A percentile compares a stretch with the other conserved stretches of the same genome.
Evolutionary conservation across 2,888 invertebrate species (phyloP).

Genomic region (Tachina fera): DNA sequence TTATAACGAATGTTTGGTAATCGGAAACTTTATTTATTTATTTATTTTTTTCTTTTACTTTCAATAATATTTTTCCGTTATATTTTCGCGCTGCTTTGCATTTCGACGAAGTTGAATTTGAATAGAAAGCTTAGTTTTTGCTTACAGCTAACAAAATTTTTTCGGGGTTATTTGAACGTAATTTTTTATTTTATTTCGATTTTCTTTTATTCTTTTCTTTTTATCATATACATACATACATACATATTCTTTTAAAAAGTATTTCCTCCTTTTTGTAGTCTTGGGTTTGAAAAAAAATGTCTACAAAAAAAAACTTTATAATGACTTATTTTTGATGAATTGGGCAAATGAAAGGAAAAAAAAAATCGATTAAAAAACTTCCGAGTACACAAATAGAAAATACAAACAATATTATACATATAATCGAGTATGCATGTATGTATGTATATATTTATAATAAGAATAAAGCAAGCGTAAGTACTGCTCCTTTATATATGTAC

Average conservation of each 20-base stretch:
- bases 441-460: constrained; percentile 4
- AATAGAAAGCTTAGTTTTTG: constrained; percentile 82
- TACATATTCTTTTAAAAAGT: constrained; percentile 58
- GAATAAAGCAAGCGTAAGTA: neutral
- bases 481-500: constrained; percentile 45
- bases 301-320: constrained; percentile 77
- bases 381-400: constrained; percentile 68
- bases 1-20: constrained; percentile 74
- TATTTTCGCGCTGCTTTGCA: constrained; percentile 66
- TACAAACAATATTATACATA: constrained; percentile 64
- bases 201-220: constrained; percentile 55
- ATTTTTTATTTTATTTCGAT: constrained; percentile 24
- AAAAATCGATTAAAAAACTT: constrained; percentile 73
- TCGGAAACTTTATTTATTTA: constrained; percentile 66
- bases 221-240: constrained; percentile 59
- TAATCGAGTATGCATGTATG: constrained; percentile 20
- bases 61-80: constrained; percentile 23
- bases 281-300: constrained; percentile 45
- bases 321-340: constrained; percentile 82
- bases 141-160: constrained; percentile 77
- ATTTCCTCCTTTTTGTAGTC: constrained; percentile 59
- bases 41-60: constrained; percentile 16
- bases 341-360: constrained; percentile 79
- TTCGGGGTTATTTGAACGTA: constrained; percentile 72
- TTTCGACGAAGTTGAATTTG: constrained; percentile 80